Evolutionary conservation across 1,140 invertebrate species (phyloP).

Genomic region (Sitodiplosis mosellana): DNA sequence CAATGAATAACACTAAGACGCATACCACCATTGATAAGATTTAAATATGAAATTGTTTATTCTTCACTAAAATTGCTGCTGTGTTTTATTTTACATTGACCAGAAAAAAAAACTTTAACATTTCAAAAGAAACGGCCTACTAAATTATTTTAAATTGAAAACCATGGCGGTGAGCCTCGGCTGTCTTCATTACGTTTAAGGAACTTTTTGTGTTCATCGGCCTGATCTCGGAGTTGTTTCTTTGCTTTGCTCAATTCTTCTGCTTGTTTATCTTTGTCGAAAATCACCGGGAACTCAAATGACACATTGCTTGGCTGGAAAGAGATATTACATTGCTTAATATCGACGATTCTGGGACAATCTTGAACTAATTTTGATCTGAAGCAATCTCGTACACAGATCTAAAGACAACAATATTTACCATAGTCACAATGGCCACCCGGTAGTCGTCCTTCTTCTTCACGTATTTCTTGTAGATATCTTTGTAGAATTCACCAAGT

Average conservation of each 20-base stretch:
- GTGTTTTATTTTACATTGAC: no score
- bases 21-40: slow-evolving; percentile 4
- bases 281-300: slow-evolving; percentile 38
- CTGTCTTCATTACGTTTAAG: slow-evolving; percentile 28
- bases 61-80: no score
- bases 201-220: slow-evolving; percentile 27
- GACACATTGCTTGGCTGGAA: slow-evolving; percentile 30
- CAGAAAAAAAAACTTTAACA: no score
- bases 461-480: slow-evolving; percentile 39
- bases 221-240: slow-evolving; percentile 27
- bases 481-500: slow-evolving; percentile 33
- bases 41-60: no score
- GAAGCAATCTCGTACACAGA: background rate
- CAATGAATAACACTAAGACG: slow-evolving; percentile 12
- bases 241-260: slow-evolving; percentile 26
- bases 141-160: slow-evolving; percentile 13
- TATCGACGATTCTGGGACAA: no score
- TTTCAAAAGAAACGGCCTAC: no score
- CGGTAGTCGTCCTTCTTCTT: slow-evolving; percentile 73
- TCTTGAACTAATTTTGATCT: no score
- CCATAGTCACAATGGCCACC: slow-evolving; percentile 61
- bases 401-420: slow-evolving; percentile 26
- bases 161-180: slow-evolving; percentile 39
- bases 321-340: slow-evolving; percentile 7
- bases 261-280: slow-evolving; percentile 17